Conservation (phyloP, 2,888 invertebrate genomes). For the Ashinkailepas kermadecensis region DNA sequence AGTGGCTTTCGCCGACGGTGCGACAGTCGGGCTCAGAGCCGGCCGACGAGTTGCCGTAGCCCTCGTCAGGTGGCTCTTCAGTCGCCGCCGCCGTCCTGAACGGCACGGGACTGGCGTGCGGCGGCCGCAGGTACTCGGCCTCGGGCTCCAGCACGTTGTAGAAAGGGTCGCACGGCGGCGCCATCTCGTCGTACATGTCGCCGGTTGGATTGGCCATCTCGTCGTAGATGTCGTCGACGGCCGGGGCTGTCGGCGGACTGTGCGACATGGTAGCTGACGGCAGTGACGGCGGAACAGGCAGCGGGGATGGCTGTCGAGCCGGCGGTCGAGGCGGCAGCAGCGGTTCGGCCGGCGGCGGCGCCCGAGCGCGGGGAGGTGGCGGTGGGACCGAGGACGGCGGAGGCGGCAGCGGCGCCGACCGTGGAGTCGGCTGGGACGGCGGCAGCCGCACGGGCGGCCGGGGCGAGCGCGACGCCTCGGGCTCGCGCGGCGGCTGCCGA, state of each 20-base stretch:
- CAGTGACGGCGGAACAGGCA: not conserved
- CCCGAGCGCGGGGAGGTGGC: not conserved
- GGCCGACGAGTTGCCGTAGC: not conserved
- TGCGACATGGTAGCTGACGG: not conserved
- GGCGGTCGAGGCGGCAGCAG: not conserved
- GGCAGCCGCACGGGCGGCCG: too few relatives aligned
- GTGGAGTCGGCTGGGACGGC: too few relatives aligned
- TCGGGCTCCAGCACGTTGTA: slow-evolving; percentile 1
- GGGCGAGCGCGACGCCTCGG: too few relatives aligned
- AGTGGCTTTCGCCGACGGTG: not conserved
- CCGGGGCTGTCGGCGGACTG: not conserved
- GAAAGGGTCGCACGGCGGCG: not conserved
- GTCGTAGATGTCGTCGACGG: not conserved
- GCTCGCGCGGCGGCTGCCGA: too few relatives aligned
- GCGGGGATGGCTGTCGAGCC: not conserved
- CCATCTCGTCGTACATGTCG: not conserved
- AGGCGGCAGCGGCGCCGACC: not conserved
- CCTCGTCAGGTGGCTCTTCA: not conserved
- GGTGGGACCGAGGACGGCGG: not conserved
- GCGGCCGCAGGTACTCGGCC: not conserved
- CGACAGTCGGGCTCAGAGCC: not conserved
- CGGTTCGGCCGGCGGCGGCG: not conserved
- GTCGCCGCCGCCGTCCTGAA: not conserved
- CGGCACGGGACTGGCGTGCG: not conserved
- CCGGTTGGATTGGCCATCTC: not conserved